phyloP scores from a whole-genome alignment of 2,888 invertebrate species.

The Lasioglossum calceatum region DNA sequence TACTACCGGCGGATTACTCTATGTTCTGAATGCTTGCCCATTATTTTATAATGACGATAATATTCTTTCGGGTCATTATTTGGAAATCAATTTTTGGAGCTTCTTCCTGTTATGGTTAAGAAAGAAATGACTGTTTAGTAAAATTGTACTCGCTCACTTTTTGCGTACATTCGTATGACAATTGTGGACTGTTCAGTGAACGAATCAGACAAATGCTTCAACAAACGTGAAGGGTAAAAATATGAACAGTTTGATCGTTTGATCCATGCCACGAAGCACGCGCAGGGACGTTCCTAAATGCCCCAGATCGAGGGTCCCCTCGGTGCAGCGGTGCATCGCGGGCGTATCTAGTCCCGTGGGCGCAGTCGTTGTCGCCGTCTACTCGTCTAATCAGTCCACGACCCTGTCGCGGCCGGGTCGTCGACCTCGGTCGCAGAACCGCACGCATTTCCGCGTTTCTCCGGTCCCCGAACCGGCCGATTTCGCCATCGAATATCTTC shows the following conservation, averaged over 20 bases:
- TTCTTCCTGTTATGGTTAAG: background rate
- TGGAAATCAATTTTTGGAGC: background rate
- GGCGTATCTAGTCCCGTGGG: constrained; percentile 67
- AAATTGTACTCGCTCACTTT: too few relatives aligned
- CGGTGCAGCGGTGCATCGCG: constrained; percentile 33
- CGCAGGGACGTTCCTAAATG: background rate
- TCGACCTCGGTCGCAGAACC: constrained; percentile 58
- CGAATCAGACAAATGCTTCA: background rate
- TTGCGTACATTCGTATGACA: too few relatives aligned
- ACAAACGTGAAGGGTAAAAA: background rate
- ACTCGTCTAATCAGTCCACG: constrained; percentile 70
- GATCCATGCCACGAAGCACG: background rate
- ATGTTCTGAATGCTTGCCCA: background rate
- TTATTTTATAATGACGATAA: background rate
- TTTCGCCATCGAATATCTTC: background rate
- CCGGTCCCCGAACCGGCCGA: background rate
- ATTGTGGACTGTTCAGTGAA: background rate
- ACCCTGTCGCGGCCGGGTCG: constrained; percentile 63
- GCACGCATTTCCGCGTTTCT: constrained; percentile 31
- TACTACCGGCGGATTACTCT: background rate
- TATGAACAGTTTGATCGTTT: background rate
- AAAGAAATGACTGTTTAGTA: background rate
- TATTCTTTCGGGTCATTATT: background rate
- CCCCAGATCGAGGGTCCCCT: background rate
- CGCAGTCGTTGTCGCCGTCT: constrained; percentile 49